Evolutionary conservation across 2,113 vertebrate species (phyloP).

Genomic region (Patagioenas fasciata): DNA sequence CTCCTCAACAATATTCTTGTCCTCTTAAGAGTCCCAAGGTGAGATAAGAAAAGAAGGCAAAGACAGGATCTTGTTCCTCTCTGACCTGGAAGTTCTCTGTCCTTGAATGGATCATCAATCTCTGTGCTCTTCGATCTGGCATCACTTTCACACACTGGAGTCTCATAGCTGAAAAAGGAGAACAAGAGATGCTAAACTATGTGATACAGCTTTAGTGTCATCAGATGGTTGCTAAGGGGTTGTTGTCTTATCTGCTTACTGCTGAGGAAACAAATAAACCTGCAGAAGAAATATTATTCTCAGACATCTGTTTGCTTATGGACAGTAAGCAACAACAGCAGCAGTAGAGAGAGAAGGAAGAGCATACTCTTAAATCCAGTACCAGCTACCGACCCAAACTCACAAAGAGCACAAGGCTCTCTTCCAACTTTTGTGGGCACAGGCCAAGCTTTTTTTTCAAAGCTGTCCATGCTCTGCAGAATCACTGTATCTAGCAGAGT

Average conservation of each 20-base stretch:
- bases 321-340: background rate
- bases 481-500: background rate
- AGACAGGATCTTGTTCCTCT: background rate
- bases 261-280: background rate
- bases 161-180: slow-evolving; percentile 86
- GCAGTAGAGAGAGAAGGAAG: background rate
- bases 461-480: background rate
- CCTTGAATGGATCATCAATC: slow-evolving; percentile 90
- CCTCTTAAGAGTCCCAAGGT: background rate
- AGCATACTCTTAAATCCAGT: background rate
- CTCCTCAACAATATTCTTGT: background rate
- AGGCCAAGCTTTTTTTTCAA: background rate
- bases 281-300: background rate
- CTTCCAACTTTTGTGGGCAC: background rate
- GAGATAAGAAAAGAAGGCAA: background rate
- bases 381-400: background rate
- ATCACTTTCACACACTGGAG: slow-evolving; percentile 88
- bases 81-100: slow-evolving; percentile 92
- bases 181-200: background rate
- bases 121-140: slow-evolving; percentile 84
- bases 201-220: background rate
- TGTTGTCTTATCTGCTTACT: background rate
- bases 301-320: background rate
- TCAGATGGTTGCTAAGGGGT: background rate
- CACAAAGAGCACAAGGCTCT: background rate